Evolutionary conservation across 2,888 invertebrate species (phyloP).

Genomic region (Dynastes hyllus): DNA sequence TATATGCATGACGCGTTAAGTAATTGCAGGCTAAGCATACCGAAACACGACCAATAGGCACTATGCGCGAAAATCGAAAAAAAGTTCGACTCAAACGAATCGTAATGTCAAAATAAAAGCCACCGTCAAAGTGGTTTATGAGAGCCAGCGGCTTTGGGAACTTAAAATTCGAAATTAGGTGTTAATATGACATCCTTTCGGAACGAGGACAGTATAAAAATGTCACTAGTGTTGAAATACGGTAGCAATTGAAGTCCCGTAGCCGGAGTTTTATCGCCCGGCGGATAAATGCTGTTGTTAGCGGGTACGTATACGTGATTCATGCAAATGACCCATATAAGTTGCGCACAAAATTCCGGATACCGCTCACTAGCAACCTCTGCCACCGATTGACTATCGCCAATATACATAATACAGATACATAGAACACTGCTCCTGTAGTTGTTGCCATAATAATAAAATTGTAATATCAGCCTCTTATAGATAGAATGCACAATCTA

Average conservation of each 20-base stretch:
- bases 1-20: too few species aligned
- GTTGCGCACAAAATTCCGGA: neutral
- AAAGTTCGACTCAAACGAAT: neutral
- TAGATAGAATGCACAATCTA: neutral
- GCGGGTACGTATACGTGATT: conserved; percentile 38
- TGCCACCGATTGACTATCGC: neutral
- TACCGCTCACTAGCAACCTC: neutral
- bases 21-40: neutral
- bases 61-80: neutral
- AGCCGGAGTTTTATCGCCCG: conserved; percentile 15
- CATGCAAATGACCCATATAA: conserved; percentile 46
- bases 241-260: conserved; percentile 30
- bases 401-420: too few species aligned
- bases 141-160: conserved; percentile 4
- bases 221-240: conserved; percentile 40
- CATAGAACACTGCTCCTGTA: too few species aligned
- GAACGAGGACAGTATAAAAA: conserved; percentile 36
- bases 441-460: too few species aligned
- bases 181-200: conserved; percentile 23
- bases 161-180: conserved; percentile 40
- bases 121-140: conserved; percentile 6
- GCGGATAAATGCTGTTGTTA: conserved; percentile 25
- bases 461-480: too few species aligned
- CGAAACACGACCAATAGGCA: neutral
- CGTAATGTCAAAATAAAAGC: conserved; percentile 23